Evolutionary conservation across 1,140 invertebrate genomes (phyloP).

Genomic region (Anadara kagoshimensis): DNA sequence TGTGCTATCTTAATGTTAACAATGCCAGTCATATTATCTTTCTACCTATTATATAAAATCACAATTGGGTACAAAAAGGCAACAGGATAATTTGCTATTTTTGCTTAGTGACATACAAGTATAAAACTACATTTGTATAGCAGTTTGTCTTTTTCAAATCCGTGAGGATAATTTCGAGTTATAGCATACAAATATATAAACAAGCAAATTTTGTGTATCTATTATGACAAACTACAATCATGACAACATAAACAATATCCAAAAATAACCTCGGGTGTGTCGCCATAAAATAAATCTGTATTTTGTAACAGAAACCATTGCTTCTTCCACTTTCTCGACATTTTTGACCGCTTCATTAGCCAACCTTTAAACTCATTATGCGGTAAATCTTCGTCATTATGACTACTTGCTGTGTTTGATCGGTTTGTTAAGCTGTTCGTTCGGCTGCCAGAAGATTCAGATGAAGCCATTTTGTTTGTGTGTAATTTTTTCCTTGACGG

Average conservation of each 20-base stretch:
- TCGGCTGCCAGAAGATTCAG: slow-evolving; percentile 61
- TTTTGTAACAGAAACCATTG: slow-evolving; percentile 69
- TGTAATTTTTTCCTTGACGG: slow-evolving; percentile 2
- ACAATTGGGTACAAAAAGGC: too few species aligned
- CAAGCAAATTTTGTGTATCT: too few species aligned
- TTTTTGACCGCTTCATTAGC: slow-evolving; percentile 64
- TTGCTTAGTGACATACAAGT: too few species aligned
- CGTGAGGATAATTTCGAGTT: too few species aligned
- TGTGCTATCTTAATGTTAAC: too few species aligned
- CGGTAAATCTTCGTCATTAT: slow-evolving; percentile 55
- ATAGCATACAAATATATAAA: too few species aligned
- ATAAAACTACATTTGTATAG: too few species aligned
- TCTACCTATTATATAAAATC: too few species aligned
- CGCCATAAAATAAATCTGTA: slow-evolving; percentile 66
- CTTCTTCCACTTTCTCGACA: slow-evolving; percentile 65
- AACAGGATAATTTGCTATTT: too few species aligned
- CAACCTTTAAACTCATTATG: slow-evolving; percentile 66
- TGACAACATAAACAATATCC: not conserved
- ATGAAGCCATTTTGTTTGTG: slow-evolving; percentile 60
- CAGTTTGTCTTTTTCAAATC: too few species aligned
- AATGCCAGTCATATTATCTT: too few species aligned
- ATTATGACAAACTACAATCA: too few species aligned
- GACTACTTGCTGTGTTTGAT: slow-evolving; percentile 58
- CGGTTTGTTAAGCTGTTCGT: slow-evolving; percentile 67
- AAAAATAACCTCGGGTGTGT: slow-evolving; percentile 60